A percentile compares a stretch with the other conserved stretches of the same genome.
These are phyloP conservation scores for Cottus gobio DNA, from an alignment of 2,113 vertebrate species.

Conservation along the genomic window DNA sequence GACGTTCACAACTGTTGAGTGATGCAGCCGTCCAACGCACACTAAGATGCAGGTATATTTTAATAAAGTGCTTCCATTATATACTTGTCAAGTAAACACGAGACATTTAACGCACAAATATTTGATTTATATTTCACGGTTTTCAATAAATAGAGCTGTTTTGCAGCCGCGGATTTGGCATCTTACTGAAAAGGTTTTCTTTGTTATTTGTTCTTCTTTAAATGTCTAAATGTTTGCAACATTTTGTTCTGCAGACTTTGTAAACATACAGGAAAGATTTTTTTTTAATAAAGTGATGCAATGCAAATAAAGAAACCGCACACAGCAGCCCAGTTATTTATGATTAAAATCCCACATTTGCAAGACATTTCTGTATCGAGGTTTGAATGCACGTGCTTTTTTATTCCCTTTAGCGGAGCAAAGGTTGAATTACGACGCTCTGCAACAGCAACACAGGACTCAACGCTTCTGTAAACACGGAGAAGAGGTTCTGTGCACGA, in stretches of 20 bases:
- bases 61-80: not conserved
- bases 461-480: slow-evolving; percentile 30
- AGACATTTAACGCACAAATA: slow-evolving; percentile 4
- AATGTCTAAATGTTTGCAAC: not conserved
- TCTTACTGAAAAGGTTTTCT: not conserved
- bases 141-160: slow-evolving; percentile 6
- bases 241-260: not conserved
- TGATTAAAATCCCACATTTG: slow-evolving; percentile 16
- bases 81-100: not conserved
- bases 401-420: slow-evolving; percentile 3
- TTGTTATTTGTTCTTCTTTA: not conserved
- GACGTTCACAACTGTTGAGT: slow-evolving; percentile 13
- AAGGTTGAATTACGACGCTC: slow-evolving; percentile 5
- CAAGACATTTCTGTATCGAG: not conserved
- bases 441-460: not conserved
- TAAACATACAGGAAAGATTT: not conserved
- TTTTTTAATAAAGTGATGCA: not conserved
- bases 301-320: not conserved
- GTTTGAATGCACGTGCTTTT: slow-evolving; percentile 7
- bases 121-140: slow-evolving; percentile 17
- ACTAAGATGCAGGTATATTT: not conserved
- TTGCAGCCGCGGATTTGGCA: not conserved
- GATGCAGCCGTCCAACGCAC: not conserved
- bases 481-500: slow-evolving; percentile 7
- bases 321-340: not conserved